Evolutionary conservation across 2,113 vertebrate genomes (phyloP).

Genomic region (Tamias sibiricus): DNA sequence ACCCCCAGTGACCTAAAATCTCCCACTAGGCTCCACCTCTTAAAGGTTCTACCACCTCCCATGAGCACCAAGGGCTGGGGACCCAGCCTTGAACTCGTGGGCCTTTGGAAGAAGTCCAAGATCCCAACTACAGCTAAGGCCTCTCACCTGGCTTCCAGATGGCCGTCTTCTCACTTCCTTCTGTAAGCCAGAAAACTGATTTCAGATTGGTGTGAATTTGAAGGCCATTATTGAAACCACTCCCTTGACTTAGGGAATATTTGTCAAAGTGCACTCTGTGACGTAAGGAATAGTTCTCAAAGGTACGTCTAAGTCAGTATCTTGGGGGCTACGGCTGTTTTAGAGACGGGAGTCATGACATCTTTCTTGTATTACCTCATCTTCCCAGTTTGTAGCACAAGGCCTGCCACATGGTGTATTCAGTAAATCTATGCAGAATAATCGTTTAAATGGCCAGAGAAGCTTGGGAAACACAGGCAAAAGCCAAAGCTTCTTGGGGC

Average conservation of each 20-base stretch:
- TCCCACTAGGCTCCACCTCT: not conserved
- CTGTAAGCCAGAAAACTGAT: not conserved
- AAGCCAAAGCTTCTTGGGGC: not conserved
- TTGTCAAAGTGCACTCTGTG: not conserved
- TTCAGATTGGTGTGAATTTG: not conserved
- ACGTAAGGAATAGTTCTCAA: not conserved
- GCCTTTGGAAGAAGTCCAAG: not conserved
- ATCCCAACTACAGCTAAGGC: not conserved
- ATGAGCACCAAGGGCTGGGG: not conserved
- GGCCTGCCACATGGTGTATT: no score
- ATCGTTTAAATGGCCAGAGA: not conserved
- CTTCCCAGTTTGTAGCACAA: not conserved
- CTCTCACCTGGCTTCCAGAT: not conserved
- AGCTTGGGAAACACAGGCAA: not conserved
- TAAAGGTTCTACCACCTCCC: not conserved
- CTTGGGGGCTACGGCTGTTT: no score
- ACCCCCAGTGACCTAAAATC: not conserved
- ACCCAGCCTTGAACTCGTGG: not conserved
- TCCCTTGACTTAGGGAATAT: not conserved
- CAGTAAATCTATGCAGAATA: not conserved
- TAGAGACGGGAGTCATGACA: no score
- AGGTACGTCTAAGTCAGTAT: not conserved
- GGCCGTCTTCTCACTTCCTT: not conserved
- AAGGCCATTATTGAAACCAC: not conserved
- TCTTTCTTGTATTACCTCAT: not conserved